Conservation (phyloP, 1,140 invertebrate species). For the Asbolus verrucosus region DNA sequence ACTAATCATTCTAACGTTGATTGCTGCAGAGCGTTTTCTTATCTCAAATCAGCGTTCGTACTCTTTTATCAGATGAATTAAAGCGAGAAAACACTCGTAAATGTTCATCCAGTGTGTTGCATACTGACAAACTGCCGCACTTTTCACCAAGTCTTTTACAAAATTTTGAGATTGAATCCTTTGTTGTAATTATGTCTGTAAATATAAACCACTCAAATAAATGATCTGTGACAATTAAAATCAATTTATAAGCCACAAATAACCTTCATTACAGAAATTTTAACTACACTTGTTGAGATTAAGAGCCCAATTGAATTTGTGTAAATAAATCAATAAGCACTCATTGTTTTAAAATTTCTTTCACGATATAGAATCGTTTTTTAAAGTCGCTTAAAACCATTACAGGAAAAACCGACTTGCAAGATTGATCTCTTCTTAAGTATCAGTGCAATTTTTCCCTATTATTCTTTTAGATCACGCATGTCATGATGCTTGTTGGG, state of each 20-base stretch:
- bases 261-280: too few species aligned
- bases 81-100: slow-evolving; percentile 10
- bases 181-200: too few species aligned
- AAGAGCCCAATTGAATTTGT: neutral
- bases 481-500: slow-evolving; percentile 26
- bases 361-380: neutral
- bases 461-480: slow-evolving; percentile 34
- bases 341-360: neutral
- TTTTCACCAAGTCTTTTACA: slow-evolving; percentile 13
- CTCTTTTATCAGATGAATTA: neutral
- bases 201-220: too few species aligned
- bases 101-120: too few species aligned
- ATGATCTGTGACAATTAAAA: too few species aligned
- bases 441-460: slow-evolving; percentile 21
- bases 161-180: neutral
- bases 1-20: too few species aligned
- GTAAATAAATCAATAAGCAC: neutral
- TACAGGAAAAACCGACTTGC: neutral
- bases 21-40: too few species aligned
- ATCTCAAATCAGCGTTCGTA: slow-evolving; percentile 16
- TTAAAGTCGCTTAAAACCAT: neutral
- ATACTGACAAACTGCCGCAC: slow-evolving; percentile 19
- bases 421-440: slow-evolving; percentile 38
- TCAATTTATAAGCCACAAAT: too few species aligned
- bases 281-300: too few species aligned